A percentile compares a stretch with the other conserved stretches of the same genome.
Conservation (phyloP, 2,797 vertebrate genomes). For the Adrianichthys oophorus region DNA sequence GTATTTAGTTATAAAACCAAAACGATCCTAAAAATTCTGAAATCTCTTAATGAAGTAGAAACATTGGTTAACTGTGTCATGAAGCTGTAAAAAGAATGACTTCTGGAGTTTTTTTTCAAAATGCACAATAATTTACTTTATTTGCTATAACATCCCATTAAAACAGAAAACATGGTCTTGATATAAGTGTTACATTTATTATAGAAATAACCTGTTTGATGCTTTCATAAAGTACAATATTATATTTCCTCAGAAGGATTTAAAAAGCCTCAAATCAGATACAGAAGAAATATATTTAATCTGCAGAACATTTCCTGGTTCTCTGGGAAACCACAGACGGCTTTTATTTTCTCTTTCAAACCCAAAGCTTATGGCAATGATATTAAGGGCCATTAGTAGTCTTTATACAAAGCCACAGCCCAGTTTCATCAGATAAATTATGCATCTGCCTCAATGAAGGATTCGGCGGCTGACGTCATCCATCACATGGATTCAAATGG, state of each 20-base stretch:
- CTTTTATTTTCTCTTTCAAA: conserved; percentile 39
- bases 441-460: conserved; percentile 76
- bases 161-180: conserved; percentile 6
- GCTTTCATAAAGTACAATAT: not conserved
- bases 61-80: no score
- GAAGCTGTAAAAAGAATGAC: no score
- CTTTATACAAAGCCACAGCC: conserved; percentile 73
- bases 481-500: conserved; percentile 65
- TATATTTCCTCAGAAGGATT: conserved; percentile 5
- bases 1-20: no score
- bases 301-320: conserved; percentile 25
- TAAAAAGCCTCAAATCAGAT: conserved; percentile 2
- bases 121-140: no score
- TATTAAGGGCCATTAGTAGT: conserved; percentile 72
- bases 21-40: no score
- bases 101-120: no score
- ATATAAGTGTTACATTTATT: conserved; percentile 6
- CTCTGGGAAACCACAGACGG: conserved; percentile 9
- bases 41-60: no score
- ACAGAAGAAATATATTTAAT: conserved; percentile 10
- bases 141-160: conserved; percentile 9
- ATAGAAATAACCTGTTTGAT: not conserved
- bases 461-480: conserved; percentile 70
- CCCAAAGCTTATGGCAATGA: conserved; percentile 35
- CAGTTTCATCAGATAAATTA: conserved; percentile 77